Base-by-base conservation (phyloP, 2,888 invertebrate species). In the Amaurobius ferox region DNA sequence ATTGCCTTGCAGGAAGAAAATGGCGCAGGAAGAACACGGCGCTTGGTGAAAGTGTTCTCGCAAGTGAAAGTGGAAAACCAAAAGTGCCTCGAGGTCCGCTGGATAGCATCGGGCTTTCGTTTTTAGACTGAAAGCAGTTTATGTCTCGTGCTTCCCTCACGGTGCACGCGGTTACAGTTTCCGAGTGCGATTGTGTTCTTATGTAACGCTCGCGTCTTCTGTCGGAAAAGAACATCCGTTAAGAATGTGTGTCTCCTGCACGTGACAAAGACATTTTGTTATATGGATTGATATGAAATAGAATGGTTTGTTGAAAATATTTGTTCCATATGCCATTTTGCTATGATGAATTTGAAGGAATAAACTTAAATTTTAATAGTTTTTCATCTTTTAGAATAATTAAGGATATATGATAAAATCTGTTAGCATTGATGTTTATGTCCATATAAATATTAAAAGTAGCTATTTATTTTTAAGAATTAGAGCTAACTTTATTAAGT, bases 51-150 rank as follows among this genome's bases (percentile, higher is more conserved):
- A 66, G 29, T 39, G 28, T 70, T 29, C 40, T 62, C 61, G 48
- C 32, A 71, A 77, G 71, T 44, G 66, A 71, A 76, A 48, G 39
- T 28, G 32, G 32, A 66, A 32, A 13, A 48, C 32, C 29, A 16
- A 55, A 55, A 55, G 23, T 23, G n/a, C 55, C 23, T 23, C 5
- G 11, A 23, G 55, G 55, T 1, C 48, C 67, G 35, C 32, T 79
- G 83, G 66, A 66, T 76, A 71, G 44, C 64, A 70, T 77, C 83
- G 62, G 61, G 77, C 44, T 66, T 48, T 48, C 71, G 26, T 77
- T 83, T 83, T 76, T 77, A 64, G 62, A 55, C 66, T 28, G 26
- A 35, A 35, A 16, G 48, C 71, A 83, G 83, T 55, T 72, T 71
- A 48, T 19, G 55, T 83, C 66, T 39, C n/a, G 70, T 35, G 71